Base-by-base conservation (phyloP, 2,113 vertebrate genomes). In the Dryoscopus gambensis region DNA sequence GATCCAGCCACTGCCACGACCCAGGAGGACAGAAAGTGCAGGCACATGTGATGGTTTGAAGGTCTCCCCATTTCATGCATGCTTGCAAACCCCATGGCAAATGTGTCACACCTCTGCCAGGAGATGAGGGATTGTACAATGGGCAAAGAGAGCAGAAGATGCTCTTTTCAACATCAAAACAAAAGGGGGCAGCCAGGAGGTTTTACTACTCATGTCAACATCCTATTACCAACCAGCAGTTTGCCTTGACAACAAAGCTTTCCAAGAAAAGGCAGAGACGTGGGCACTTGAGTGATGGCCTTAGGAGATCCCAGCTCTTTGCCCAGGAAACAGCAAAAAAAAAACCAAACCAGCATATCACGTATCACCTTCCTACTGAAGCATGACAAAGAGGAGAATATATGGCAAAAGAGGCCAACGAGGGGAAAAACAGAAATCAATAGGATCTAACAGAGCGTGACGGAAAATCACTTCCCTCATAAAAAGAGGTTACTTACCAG, bases 401-500 rank as follows among this genome's bases (percentile, higher is more conserved):
- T 93, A 96, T 68, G 52, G 92, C 88, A 96, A 84, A 96, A 95
- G 85, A 95, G 90, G 91, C 89, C 94, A 94, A 94, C 31, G 4
- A 95, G 80, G 93, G 80, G 90, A 95, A 95, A 96, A 91, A 0
- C 77, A 95, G 87, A 92, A 96, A 97, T 96, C 96, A 97, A 96
- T 95, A 74, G 90, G 92, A 88, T 92, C 92, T 96, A 97, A 97
- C 96, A 88, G 85, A 96, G 90, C 79, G 57, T 95, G 95, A 97
- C 92, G 0, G 93, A 94, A 96, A 96, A 96, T 96, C 95, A 95
- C 92, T 95, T 94, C 90, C 87, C 95, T 82, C 85, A 89, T 78
- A 83, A 96, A 93, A 95, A 90, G 90, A 94, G 95, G 92, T 97
- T 94, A 95, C 90, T 96, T 90, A 87, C 93, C 90, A 97, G 95